Evolutionary conservation across 2,797 vertebrate species (phyloP), one percentile per base, ranked within the genome.

Genomic region (Gambusia yucatana): DNA sequence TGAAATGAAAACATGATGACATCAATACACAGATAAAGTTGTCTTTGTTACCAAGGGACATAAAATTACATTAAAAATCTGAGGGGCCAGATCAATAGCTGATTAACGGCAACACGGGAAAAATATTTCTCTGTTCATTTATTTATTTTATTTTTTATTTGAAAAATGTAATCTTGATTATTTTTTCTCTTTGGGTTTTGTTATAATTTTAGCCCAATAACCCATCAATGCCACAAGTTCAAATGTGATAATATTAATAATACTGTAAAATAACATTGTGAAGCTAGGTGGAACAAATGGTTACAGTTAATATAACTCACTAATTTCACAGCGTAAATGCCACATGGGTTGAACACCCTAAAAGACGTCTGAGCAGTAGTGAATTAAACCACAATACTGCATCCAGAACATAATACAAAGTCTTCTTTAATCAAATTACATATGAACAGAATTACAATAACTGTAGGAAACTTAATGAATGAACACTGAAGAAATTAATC

Each of bases 31-130:
- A 1, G 30, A 88, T 84, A 91, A 92, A 93, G 93, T 88, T 87
- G 71, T 94, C 78, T 83, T 73, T 79, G 83, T 95, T 88, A 93
- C 94, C 95, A 92, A 92, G 95, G 95, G 95, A 96, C 93, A 95
- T 94, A 92, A 92, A 67, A 92, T 91, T 92, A 91, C 95, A 96
- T 95, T 94, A 96, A 96, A 96, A 95, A 94, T 89, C 94, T 82
- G 92, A 95, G 93, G 94, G 95, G 84, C 94, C 87, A 93, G 96
- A 98, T 98, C 97, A 96, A 98, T 98, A 97, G 96, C 96, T 97
- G 96, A 97, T 97, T 97, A 96, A 96, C 95, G 94, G 95, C 84
- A 55, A 91, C 88, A 90, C 96, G 93, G 94, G 96, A 96, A 97
- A 55, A 41, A 96, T 96, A 97, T 96, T 96, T 52, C 50, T 22